These are phyloP conservation scores for Misgurnus anguillicaudatus DNA, from an alignment of 2,113 vertebrate genomes.

Conservation along the genomic window DNA sequence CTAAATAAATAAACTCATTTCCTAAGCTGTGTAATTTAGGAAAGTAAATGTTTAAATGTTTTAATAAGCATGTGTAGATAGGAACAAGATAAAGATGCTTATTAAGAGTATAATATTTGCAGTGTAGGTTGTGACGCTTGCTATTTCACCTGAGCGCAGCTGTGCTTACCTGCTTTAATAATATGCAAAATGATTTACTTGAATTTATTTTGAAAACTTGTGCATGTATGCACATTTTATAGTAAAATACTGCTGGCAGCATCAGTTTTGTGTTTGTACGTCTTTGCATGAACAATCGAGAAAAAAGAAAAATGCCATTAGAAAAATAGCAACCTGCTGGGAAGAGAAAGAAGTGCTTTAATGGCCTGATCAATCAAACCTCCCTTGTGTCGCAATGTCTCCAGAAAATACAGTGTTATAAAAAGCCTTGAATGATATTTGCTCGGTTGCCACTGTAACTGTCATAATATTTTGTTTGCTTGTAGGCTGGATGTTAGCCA, in stretches of 20 bases:
- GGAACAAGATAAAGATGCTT: no score
- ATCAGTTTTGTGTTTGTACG: background rate
- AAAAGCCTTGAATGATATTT: slow-evolving; percentile 37
- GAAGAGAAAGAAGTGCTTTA: slow-evolving; percentile 1
- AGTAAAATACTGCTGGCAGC: background rate
- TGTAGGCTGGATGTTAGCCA: slow-evolving; percentile 7
- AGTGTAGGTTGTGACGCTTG: background rate
- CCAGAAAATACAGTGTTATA: slow-evolving; percentile 8
- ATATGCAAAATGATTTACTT: background rate
- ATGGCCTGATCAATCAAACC: slow-evolving; percentile 41
- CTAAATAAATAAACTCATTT: no score
- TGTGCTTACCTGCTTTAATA: background rate
- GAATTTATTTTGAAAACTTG: slow-evolving; percentile 1
- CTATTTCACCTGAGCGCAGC: background rate
- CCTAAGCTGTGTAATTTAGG: no score
- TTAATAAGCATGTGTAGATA: no score
- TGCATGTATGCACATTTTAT: slow-evolving; percentile 4
- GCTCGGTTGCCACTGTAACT: slow-evolving; percentile 47
- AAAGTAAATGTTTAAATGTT: no score
- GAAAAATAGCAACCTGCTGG: slow-evolving; percentile 19
- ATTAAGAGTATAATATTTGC: background rate
- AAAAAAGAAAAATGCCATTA: background rate
- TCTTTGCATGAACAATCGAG: slow-evolving; percentile 28
- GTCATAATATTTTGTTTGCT: slow-evolving; percentile 13
- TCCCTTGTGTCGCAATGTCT: slow-evolving; percentile 3